These are phyloP conservation scores for Galerucella pusilla DNA, from an alignment of 2,888 invertebrate species.

Conservation along the genomic window DNA sequence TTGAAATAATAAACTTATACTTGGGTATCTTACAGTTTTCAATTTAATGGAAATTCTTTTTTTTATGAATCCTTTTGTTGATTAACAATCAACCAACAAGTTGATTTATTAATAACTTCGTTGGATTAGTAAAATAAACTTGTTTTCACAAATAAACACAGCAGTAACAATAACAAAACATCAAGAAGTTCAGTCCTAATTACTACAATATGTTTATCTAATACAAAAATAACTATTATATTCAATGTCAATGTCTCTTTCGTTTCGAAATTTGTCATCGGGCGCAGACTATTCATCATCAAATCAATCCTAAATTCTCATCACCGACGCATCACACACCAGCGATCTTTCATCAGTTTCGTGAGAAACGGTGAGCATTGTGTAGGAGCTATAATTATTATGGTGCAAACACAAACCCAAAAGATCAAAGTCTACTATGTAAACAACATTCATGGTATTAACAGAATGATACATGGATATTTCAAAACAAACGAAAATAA, in stretches of 20 bases:
- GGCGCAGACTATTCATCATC: conserved; percentile 27
- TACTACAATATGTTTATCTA: background rate
- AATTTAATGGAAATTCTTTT: too few species aligned
- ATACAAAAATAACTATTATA: background rate
- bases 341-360: conserved; percentile 24
- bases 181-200: background rate
- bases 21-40: too few species aligned
- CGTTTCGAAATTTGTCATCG: conserved; percentile 3
- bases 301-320: conserved; percentile 22
- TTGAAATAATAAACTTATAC: too few species aligned
- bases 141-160: background rate
- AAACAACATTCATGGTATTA: conserved; percentile 31
- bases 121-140: background rate
- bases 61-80: too few species aligned
- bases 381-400: conserved; percentile 24
- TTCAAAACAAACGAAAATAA: conserved; percentile 6
- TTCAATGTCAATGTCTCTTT: background rate
- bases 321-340: conserved; percentile 26
- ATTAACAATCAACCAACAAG: too few species aligned
- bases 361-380: conserved; percentile 6
- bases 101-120: background rate
- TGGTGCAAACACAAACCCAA: conserved; percentile 21
- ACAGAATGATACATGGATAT: conserved; percentile 14
- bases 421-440: conserved; percentile 26
- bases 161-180: background rate